Evolutionary conservation across 2,888 invertebrate species (phyloP).

Genomic region (Acanthosepion pharaonis): DNA sequence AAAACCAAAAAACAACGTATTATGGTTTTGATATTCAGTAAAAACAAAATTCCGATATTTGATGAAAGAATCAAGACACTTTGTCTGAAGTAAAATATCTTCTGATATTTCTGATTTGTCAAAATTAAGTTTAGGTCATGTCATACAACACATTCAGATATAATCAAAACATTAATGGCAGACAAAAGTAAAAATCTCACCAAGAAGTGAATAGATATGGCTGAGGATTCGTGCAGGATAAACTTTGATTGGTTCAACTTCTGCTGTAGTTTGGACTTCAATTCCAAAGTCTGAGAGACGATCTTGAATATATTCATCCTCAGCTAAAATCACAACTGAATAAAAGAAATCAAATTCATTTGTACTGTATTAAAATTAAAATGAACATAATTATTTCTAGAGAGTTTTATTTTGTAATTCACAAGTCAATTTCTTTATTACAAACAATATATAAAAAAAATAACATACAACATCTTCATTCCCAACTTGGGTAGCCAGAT

Average conservation of each 20-base stretch:
- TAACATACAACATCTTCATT: neutral
- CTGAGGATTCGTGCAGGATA: slow-evolving; percentile 96
- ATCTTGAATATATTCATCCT: slow-evolving; percentile 90
- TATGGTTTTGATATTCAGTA: no score
- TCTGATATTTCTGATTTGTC: no score
- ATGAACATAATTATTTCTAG: neutral
- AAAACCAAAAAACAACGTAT: no score
- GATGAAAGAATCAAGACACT: no score
- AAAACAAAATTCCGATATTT: no score
- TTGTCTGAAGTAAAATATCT: no score
- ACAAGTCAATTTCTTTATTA: neutral
- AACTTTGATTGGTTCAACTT: slow-evolving; percentile 95
- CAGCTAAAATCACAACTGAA: slow-evolving; percentile 93
- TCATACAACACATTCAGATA: no score
- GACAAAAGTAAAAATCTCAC: slow-evolving; percentile 72
- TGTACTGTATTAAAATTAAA: neutral
- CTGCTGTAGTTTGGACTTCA: slow-evolving; percentile 89
- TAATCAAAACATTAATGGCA: neutral
- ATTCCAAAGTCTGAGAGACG: slow-evolving; percentile 92
- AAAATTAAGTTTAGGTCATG: no score
- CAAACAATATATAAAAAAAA: neutral
- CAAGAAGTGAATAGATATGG: slow-evolving; percentile 94
- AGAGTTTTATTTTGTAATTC: neutral
- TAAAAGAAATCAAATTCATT: slow-evolving; percentile 49
- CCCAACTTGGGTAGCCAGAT: no score